Percentiles rank a stretch among this genome's conserved stretches.
Conservation (phyloP, 2,113 vertebrate genomes). For the Prolemur simus region DNA sequence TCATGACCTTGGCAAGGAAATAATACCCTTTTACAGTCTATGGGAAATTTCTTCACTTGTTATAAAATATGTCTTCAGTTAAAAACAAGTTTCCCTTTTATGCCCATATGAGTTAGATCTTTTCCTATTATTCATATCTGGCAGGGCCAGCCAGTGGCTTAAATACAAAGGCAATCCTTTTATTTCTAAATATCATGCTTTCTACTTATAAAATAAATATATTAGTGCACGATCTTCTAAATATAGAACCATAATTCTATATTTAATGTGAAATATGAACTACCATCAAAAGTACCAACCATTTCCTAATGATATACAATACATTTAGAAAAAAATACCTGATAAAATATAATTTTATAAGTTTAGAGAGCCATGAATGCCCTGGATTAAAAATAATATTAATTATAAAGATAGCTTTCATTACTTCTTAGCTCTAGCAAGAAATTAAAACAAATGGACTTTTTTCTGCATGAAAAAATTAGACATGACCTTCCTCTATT, state of each 20-base stretch:
- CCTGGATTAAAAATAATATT: not conserved
- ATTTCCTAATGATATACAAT: conserved; percentile 10
- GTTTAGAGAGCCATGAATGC: not conserved
- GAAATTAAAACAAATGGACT: not conserved
- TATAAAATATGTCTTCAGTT: not conserved
- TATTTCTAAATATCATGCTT: not conserved
- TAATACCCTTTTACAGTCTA: not conserved
- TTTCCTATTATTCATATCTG: not conserved
- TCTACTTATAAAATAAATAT: conserved; percentile 16
- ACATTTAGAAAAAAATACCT: not conserved
- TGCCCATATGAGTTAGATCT: not conserved
- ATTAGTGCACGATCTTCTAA: not conserved
- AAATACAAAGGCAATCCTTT: not conserved
- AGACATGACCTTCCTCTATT: not conserved
- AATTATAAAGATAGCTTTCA: not conserved
- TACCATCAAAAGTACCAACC: not conserved
- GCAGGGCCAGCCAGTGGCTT: not conserved
- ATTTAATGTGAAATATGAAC: not conserved
- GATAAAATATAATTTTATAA: not conserved
- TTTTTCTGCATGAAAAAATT: not conserved
- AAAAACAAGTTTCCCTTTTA: not conserved
- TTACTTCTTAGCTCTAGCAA: not conserved
- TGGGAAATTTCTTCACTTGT: conserved; percentile 9
- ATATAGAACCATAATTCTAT: not conserved
- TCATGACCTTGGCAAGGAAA: not conserved